Base-by-base conservation (phyloP, 23 tunicate genomes). In the Trididemnum miniatum region DNA sequence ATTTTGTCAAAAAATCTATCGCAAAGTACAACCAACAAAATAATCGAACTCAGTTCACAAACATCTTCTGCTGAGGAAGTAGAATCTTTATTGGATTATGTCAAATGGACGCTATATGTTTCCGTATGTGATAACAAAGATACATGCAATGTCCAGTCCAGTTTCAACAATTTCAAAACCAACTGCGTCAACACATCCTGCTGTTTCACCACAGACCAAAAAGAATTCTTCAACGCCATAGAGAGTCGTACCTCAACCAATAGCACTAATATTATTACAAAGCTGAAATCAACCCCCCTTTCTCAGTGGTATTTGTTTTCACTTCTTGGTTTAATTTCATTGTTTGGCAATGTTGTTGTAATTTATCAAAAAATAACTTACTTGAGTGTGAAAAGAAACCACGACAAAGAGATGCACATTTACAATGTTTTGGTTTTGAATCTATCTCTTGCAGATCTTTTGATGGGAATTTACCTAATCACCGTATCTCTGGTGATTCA, bases 391-490 rank as follows among this genome's bases (percentile, higher is more conserved):
- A 31, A 69, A 24, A 7, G 12, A 33, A 4, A 33, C 2, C 28
- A 9, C 12, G 3, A 33, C 39, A 69, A 69, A 69, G 75, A 69
- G 32, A 69, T 12, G 4, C 35, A 69, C 28, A 69, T 69, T 69
- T 69, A 30, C 31, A 69, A 33, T 5, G 3, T 31, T 3, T 31
- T 69, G 32, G 38, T 69, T 27, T 69, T 69, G 20, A 69, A n/a
- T 32, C 31, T 69, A 32, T 69, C 75, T 5, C 20, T 69, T 7
- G 35, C 75, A 5, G 75, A 69, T 69, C 4, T 69, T 5, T n/a
- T 69, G n/a, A 69, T 69, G 75, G 75, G 75, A 31, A 31, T 29
- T 69, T 69, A 69, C 31, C 18, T 69, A 2, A 9, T 69, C 9
- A 12, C 37, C 7, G 32, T 69, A 15, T 12, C 75, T 7, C 9